Evolutionary conservation across 2,113 vertebrate genomes (phyloP), one percentile per base, ranked within the genome.

Genomic region (Poicephalus meyeri): DNA sequence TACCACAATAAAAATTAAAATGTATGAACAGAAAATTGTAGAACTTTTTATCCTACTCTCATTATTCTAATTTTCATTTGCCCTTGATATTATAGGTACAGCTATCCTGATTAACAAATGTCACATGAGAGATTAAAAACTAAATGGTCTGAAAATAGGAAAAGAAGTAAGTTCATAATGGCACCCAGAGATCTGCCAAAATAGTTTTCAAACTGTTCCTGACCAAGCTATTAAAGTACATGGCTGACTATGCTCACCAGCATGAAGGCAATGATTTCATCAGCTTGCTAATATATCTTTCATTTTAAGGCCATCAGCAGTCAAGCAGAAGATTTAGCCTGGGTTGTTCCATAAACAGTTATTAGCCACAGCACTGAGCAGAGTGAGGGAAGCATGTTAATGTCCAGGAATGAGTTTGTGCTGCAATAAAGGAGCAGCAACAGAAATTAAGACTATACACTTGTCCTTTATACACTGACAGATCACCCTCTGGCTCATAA

Each of bases 91-190:
- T 84, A 14, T 88, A 86, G 80, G 76, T 84, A 16, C 88, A 86
- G 80, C 76, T 76, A 84, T 78, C 24, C 53, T 87, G 66, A 94
- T 81, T 81, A 92, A 68, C 68, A 89, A 97, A 97, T 72, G 78
- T 86, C 93, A 71, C 61, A 56, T 55, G 82, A 95, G 73, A 91
- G 63, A 76, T 42, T 96, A 97, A 93, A 97, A 97, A 97, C 87
- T 91, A 86, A 92, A 91, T 25, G 76, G 79, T 42, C 73, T 89
- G 76, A 49, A 92, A 90, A 78, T 1, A 19, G 58, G 70, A 91
- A 97, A 91, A 93, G 60, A 50, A 93, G 76, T 72, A 87, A 96
- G 73, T 86, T 93, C 90, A 88, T 91, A 97, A 95, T 76, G 58
- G 65, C 74, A 94, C 87, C 39, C 94, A 97, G 89, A 96, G 77